phyloP scores from a whole-genome alignment of 2,888 invertebrate species.

The Microplitis manilae region DNA sequence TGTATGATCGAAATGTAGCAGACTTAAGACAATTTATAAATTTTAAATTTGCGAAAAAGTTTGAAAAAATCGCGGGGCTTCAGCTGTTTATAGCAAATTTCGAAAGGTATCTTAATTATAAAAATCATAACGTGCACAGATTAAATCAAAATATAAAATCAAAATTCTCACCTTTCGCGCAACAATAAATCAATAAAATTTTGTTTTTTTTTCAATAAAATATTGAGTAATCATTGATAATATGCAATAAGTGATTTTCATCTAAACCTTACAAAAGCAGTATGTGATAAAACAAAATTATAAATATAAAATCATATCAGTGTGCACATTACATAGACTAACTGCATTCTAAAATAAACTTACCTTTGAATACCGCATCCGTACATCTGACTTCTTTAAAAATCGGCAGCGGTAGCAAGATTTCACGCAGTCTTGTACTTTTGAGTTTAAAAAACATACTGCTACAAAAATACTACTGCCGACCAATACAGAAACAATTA shows the following conservation, averaged over 20 bases:
- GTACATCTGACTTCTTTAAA: slow-evolving; percentile 52
- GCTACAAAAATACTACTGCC: slow-evolving; percentile 42
- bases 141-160: background rate
- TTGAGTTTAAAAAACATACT: slow-evolving; percentile 57
- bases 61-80: no score
- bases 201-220: background rate
- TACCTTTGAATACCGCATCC: slow-evolving; percentile 64
- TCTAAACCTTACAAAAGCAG: background rate
- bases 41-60: no score
- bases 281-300: background rate
- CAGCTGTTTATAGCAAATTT: background rate
- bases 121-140: background rate
- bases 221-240: background rate
- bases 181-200: background rate
- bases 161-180: background rate
- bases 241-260: background rate
- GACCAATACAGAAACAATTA: slow-evolving; percentile 50
- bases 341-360: background rate
- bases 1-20: no score
- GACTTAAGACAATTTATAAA: no score
- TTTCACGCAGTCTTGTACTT: slow-evolving; percentile 52
- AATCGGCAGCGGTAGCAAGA: slow-evolving; percentile 50
- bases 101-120: background rate
- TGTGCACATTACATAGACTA: background rate
- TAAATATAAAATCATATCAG: background rate